A percentile compares a stretch with the other conserved stretches of the same genome.
phyloP scores from a whole-genome alignment of 2,113 vertebrate species.

The Pomatorhinus ruficollis region DNA sequence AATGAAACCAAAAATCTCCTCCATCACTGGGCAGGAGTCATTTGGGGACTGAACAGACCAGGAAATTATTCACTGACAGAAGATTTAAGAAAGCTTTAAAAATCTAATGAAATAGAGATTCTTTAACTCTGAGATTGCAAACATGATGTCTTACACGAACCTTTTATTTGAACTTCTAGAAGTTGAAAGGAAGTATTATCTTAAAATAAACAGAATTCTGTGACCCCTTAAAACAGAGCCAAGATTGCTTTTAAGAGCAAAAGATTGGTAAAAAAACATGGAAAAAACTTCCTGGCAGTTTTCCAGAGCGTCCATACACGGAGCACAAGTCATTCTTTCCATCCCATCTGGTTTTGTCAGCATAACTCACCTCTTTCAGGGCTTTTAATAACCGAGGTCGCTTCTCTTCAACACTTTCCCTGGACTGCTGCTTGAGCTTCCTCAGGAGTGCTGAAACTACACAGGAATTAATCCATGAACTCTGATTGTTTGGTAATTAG shows the following conservation, averaged over 20 bases:
- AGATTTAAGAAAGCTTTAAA: not conserved
- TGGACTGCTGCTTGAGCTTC: slow-evolving; percentile 98
- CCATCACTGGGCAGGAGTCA: not conserved
- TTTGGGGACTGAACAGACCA: not conserved
- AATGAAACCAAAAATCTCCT: not conserved
- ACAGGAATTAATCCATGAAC: not conserved
- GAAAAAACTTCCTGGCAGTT: not conserved
- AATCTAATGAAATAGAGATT: not conserved
- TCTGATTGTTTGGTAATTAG: not conserved
- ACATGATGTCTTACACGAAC: not conserved
- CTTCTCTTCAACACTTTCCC: slow-evolving; percentile 98
- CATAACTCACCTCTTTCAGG: slow-evolving; percentile 88
- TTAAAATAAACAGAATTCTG: not conserved
- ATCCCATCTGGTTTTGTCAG: fast-evolving
- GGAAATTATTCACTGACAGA: not conserved
- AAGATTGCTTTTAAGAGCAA: not conserved
- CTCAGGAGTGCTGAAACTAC: slow-evolving; percentile 95
- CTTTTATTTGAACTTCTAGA: not conserved
- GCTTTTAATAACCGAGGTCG: slow-evolving; percentile 95
- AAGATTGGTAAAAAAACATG: not conserved
- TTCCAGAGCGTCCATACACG: not conserved
- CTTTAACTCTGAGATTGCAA: not conserved
- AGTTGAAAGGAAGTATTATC: not conserved
- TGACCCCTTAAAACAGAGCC: not conserved
- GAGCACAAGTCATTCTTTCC: not conserved